Base-by-base conservation (phyloP, 2,113 vertebrate genomes). In the Sinocyclocheilus anshuiensis region DNA sequence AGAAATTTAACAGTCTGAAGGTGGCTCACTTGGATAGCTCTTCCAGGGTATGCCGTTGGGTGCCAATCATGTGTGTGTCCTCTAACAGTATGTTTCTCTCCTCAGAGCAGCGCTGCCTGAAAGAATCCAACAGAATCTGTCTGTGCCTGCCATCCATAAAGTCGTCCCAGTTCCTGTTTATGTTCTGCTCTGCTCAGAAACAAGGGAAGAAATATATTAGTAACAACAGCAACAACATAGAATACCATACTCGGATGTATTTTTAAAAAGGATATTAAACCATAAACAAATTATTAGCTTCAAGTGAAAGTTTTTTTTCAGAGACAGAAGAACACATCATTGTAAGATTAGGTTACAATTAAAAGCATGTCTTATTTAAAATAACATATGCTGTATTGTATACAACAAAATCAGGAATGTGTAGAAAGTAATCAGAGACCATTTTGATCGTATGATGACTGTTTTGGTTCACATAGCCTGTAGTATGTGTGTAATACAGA, bases 51-150 rank as follows among this genome's bases (percentile, higher is more conserved):
- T 91, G 89, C 59, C 90, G 77, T 71, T 93, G 92, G 4, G 5
- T 74, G 15, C 59, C 87, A 84, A 95, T 89, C 45, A 86, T 88
- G 33, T 76, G 83, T 0, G 81, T 80, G 39, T 94, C 89, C 61
- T 89, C 89, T 10, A 84, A 55, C 1, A 95, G 89, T 15, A 86
- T 15, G 6, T 88, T 87, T 42, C 90, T 80, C 53, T 87, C 88
- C 20, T 72, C 75, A 2, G 69, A 1, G 84, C 93, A 93, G 83
- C 83, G 89, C 71, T 92, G 87, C 53, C 89, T 91, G 84, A 93
- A 95, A 8, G 93, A 93, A 86, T 91, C 91, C 20, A 96, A 89
- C 61, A 96, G 87, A 50, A 95, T 72, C 63, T 92, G 89, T 88
- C 93, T 90, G 36, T 77, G 74, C 13, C 83, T 86, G 86, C 82